Percentiles rank a stretch among this genome's conserved stretches.
Evolutionary conservation across 1,140 invertebrate species (phyloP).

Genomic region (Bombus turneri): DNA sequence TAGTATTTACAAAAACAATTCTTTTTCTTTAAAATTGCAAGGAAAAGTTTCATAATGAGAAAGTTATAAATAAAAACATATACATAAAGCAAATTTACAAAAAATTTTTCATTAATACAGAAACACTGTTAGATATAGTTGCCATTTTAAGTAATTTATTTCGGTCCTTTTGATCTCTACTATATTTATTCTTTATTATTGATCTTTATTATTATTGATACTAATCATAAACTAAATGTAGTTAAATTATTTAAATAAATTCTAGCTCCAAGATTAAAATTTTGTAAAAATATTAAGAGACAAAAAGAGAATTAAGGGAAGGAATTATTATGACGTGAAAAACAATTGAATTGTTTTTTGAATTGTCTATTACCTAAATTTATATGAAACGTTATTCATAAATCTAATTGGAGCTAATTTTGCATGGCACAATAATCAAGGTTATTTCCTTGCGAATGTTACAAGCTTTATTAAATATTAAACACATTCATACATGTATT

Average conservation of each 20-base stretch:
- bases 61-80: conserved; percentile 22
- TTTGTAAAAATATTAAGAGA: background rate
- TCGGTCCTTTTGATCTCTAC: background rate
- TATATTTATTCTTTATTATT: background rate
- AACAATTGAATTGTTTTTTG: background rate
- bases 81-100: conserved; percentile 3
- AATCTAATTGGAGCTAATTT: conserved; percentile 23
- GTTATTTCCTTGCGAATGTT: conserved; percentile 28
- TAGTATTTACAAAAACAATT: conserved; percentile 26
- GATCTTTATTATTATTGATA: conserved; percentile 17
- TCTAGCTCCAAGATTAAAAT: background rate
- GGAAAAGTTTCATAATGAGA: background rate
- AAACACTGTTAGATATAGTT: conserved; percentile 24
- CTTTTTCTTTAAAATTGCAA: conserved; percentile 47
- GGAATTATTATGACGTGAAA: background rate
- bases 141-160: background rate
- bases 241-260: conserved; percentile 25
- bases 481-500: conserved; percentile 30
- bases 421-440: conserved; percentile 55
- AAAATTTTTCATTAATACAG: conserved; percentile 5
- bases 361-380: background rate
- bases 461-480: conserved; percentile 40
- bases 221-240: conserved; percentile 12
- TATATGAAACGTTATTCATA: background rate
- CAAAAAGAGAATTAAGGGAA: background rate